A percentile compares a stretch with the other conserved stretches of the same genome.
Conservation (phyloP, 2,113 vertebrate species). For the Pluvianellus socialis region DNA sequence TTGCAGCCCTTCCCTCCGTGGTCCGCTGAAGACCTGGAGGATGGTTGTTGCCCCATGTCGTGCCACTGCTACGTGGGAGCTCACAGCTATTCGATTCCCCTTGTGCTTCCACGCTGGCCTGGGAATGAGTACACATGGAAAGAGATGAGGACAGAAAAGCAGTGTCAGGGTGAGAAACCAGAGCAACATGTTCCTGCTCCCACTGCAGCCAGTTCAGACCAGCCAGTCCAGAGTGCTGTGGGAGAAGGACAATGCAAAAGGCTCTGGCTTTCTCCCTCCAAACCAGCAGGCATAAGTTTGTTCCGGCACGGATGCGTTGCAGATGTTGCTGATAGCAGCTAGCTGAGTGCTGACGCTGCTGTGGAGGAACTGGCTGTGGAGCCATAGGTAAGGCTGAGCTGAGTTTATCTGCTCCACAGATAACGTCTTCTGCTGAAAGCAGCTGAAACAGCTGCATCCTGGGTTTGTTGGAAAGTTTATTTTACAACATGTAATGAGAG, state of each 20-base stretch:
- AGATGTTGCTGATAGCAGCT: conserved; percentile 50
- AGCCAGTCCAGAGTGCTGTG: not conserved
- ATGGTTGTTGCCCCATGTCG: not conserved
- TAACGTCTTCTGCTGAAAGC: conserved; percentile 2
- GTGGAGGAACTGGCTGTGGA: not conserved
- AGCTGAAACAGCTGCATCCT: conserved; percentile 19
- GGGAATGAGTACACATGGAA: not conserved
- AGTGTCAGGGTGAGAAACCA: not conserved
- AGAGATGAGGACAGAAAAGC: not conserved
- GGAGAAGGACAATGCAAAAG: not conserved
- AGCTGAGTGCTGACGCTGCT: conserved; percentile 17
- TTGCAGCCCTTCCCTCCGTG: not conserved
- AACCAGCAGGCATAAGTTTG: not conserved
- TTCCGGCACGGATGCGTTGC: not conserved
- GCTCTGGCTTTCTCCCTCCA: not conserved
- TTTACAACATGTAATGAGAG: not conserved
- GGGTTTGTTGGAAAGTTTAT: not conserved
- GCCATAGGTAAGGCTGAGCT: not conserved
- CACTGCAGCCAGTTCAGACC: not conserved
- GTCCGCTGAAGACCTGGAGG: not conserved
- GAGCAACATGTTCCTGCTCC: not conserved
- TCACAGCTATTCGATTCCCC: not conserved
- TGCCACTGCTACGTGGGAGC: not conserved
- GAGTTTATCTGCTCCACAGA: conserved; percentile 14
- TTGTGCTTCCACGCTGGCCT: not conserved